Evolutionary conservation across 1,140 invertebrate species (phyloP).

Genomic region (Stratiolaelaps scimitus): DNA sequence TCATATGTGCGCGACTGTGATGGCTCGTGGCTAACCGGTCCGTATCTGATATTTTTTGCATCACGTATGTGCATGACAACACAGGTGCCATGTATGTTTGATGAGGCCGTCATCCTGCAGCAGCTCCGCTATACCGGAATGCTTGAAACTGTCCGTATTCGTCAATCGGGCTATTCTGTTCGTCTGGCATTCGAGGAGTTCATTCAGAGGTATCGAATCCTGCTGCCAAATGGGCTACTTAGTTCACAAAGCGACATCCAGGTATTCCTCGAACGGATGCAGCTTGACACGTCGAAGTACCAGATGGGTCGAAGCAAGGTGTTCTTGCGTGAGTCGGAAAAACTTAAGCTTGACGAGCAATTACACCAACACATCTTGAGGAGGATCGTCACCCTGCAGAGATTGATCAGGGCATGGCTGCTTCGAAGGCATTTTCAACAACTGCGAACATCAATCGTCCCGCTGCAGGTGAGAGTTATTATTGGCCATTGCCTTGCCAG

Average conservation of each 20-base stretch:
- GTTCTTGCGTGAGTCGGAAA: slow-evolving; percentile 84
- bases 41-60: slow-evolving; percentile 29
- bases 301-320: slow-evolving; percentile 80
- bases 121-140: slow-evolving; percentile 82
- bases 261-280: slow-evolving; percentile 61
- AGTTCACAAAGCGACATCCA: slow-evolving; percentile 65
- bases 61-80: slow-evolving; percentile 35
- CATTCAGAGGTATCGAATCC: slow-evolving; percentile 75
- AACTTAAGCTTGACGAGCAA: slow-evolving; percentile 74
- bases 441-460: slow-evolving; percentile 45
- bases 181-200: slow-evolving; percentile 85
- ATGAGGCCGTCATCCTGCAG: slow-evolving; percentile 82
- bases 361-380: slow-evolving; percentile 86
- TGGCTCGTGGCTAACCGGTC: neutral
- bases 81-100: slow-evolving; percentile 71
- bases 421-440: slow-evolving; percentile 26
- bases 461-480: slow-evolving; percentile 58
- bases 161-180: slow-evolving; percentile 89
- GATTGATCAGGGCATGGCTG: slow-evolving; percentile 38
- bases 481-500: neutral
- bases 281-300: slow-evolving; percentile 74
- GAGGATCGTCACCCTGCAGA: slow-evolving; percentile 75
- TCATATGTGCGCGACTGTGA: neutral
- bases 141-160: slow-evolving; percentile 86
- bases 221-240: slow-evolving; percentile 69